Evolutionary conservation across 2,113 vertebrate genomes (phyloP), one percentile per base, ranked within the genome.

Genomic region (Tragelaphus scriptus): DNA sequence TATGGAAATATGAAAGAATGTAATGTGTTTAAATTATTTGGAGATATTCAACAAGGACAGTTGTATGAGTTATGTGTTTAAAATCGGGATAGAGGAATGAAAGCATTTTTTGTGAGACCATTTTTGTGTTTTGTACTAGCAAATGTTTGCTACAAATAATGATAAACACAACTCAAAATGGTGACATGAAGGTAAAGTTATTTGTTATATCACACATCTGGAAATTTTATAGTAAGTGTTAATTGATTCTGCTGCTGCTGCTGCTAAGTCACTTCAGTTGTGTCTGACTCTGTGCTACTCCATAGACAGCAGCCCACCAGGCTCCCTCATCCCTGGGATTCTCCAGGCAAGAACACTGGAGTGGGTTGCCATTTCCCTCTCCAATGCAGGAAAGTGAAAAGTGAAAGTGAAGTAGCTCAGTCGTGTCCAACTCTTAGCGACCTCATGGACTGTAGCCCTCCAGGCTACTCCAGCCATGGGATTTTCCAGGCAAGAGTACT

Each of bases 351-450:
- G 17, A 68, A 11, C 4, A 11, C n/a, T 2, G 9, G 65, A 68
- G 17, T 68, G 65, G 65, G 9, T 36, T 68, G 65, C 17, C 4
- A 5, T 68, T 21, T 36, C 32, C 32, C 19, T 68, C 17, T 68
- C 65, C 8, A 68, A 21, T 21, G 65, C 16, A 10, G 19, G 32
- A 68, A n/a, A 36, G 32, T 68, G 65, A 19, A 68, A 68, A 19
- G 8, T 68, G 32, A 68, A 21, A 68, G n/a, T 36, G 65, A 68
- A 68, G 32, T 68, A 4, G 0, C 17, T 68, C 32, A 68, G 32
- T 21, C 17, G 2, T 68, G 8, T 68, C n/a, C 8, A 0, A 21
- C n/a, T 68, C 65, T 68, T 36, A 1, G 1, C 0, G 8, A 68
- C 65, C 17, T 32, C 65, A 68, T 36, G 65, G 17, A 21, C 65